Base-by-base conservation (phyloP, 2,888 invertebrate genomes). In the Ophraella communa region DNA sequence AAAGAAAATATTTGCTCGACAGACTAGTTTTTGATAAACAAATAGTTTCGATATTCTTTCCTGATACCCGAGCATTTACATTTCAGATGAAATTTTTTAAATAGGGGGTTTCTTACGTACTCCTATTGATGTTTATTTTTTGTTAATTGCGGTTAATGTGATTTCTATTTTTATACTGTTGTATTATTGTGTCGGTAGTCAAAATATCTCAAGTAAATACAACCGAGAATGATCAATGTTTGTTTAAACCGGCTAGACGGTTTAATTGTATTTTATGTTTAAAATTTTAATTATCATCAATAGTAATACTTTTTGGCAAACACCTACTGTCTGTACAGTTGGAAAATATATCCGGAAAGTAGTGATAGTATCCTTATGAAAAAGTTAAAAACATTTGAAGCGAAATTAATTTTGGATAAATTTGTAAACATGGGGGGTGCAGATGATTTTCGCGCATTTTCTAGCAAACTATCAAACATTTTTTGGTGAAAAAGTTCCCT, bases 111-210 rank as follows among this genome's bases (percentile, higher is more conserved):
- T 30, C 30, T 30, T 30, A 11, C 30, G 30, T 30, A 30, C 11
- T 11, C 11, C 3, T 11, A 30, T 30, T 30, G 7, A 39, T 39
- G 39, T 39, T 14, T 14, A 14, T 17, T 39, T 39, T 39, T 39
- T 14, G 14, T 39, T 39, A 39, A 39, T 39, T 39, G 17, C 39
- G 14, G 39, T 39, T 39, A 14, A 39, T 39, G 39, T 17, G 39
- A 39, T 39, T 47, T 47, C 47, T 47, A 47, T 47, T 47, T 47
- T 47, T 47, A 47, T 23, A 47, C 23, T 7, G 23, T 4, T 47
- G 23, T 23, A 47, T n/a, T n/a, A n/a, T 21, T 47, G 47, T 47
- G n/a, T 21, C 4, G 14, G 14, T 39, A 39, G 39, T 23, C 21
- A 20, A 23, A 23, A 47, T 47, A 23, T 11, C 47, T 47, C 21